Evolutionary conservation across 1,140 invertebrate genomes (phyloP).

Genomic region (Drosophila rufa): DNA sequence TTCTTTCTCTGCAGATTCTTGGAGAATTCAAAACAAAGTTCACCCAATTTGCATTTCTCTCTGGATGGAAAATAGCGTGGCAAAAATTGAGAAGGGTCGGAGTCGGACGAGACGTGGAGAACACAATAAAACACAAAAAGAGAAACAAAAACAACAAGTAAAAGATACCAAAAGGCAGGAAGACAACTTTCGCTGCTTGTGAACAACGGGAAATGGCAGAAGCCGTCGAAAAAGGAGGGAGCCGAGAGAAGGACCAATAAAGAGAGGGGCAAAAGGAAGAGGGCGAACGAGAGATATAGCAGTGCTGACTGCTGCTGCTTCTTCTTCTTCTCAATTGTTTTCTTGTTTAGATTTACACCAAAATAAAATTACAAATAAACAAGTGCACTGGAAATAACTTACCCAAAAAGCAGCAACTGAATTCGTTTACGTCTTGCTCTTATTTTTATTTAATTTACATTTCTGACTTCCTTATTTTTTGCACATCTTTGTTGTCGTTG

Average conservation of each 20-base stretch:
- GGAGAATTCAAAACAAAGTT: neutral
- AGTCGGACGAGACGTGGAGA: neutral
- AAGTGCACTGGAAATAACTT: constrained; percentile 20
- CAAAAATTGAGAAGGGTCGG: neutral
- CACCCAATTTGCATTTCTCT: constrained; percentile 17
- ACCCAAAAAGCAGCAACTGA: constrained; percentile 15
- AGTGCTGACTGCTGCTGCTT: neutral
- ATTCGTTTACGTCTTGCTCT: neutral
- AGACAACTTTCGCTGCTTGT: constrained; percentile 78
- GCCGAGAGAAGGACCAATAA: constrained; percentile 14
- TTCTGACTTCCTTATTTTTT: constrained; percentile 11
- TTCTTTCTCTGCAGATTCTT: constrained; percentile 12
- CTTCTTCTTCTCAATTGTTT: constrained; percentile 14
- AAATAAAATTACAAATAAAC: constrained; percentile 47
- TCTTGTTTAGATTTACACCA: constrained; percentile 59
- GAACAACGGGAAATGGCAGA: constrained; percentile 62
- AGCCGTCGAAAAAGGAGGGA: constrained; percentile 11
- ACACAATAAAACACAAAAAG: constrained; percentile 9
- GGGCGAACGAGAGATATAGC: constrained; percentile 11
- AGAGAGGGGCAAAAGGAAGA: constrained; percentile 16
- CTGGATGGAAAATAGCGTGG: neutral
- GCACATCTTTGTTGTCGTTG: constrained; percentile 27
- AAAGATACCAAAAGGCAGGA: constrained; percentile 46
- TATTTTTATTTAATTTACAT: constrained; percentile 10
- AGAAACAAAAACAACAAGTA: constrained; percentile 7